Base-by-base conservation (phyloP, 2,797 vertebrate genomes). In the Mus minutoides region DNA sequence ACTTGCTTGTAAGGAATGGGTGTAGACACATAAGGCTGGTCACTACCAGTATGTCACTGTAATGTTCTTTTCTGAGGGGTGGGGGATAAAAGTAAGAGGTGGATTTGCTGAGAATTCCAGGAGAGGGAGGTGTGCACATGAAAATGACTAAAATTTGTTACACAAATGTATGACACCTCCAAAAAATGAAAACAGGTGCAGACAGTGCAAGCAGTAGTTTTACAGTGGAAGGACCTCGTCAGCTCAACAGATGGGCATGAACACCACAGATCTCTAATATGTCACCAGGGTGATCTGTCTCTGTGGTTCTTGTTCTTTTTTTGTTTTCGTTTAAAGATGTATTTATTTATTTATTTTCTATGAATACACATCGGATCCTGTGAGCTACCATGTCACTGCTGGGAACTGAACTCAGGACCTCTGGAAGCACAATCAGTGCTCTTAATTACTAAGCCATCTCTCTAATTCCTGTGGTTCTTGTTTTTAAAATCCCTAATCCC, bases 401-500 rank as follows among this genome's bases (percentile, higher is more conserved):
- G 62, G 26, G 62, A 64, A 64, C 31, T 64, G 26, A 64, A 64
- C 62, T 29, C 62, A 64, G 62, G 62, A 64, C 26, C 26, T 29
- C 26, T 64, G 26, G 60, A 64, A 64, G 62, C 12, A 11, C 26
- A 64, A 26, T 64, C 26, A 64, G 26, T 62, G 60, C 60, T 29
- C 60, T 62, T 62, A 62, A 62, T 9, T 26, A 62, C 60, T 62
- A 3, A 62, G 60, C 60, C 24, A 62, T 62, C 60, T 62, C 3
- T 29, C 60, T 4, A 64, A 12, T 11, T 11, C 12, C 52, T 14
- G 34, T 24, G 34, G 49, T 58, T 80, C 52, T 60, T 78, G 29
- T 79, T 62, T 29, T 64, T 19, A 95, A 88, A 97, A 94, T 58
- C 31, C 49, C 84, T 0, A 94, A 84, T 43, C 94, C 9, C 83